These are phyloP conservation scores for Antechinus flavipes DNA, from an alignment of 2,113 vertebrate species.

Conservation along the genomic window DNA sequence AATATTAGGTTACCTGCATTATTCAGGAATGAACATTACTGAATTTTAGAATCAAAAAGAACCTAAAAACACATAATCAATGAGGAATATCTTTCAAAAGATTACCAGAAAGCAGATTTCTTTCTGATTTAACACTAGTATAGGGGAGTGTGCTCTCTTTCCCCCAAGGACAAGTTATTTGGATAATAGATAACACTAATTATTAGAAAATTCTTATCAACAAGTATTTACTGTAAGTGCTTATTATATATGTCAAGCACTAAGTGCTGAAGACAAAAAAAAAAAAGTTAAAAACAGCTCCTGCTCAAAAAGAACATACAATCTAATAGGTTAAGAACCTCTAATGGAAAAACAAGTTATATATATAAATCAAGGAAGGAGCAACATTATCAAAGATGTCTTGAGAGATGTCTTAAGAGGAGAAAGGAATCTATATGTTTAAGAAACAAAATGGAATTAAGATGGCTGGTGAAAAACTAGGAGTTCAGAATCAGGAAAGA, in stretches of 20 bases:
- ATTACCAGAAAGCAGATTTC: neutral
- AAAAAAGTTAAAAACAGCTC: neutral
- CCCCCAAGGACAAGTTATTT: neutral
- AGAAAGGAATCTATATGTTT: neutral
- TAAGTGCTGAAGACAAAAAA: neutral
- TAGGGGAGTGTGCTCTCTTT: neutral
- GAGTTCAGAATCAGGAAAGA: neutral
- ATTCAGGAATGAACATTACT: neutral
- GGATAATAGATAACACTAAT: constrained; percentile 19
- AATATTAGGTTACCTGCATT: neutral
- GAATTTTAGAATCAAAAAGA: constrained; percentile 9
- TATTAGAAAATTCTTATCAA: neutral
- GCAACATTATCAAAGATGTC: neutral
- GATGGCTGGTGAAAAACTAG: neutral
- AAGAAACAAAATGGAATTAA: neutral
- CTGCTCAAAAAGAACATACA: neutral
- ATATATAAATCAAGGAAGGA: neutral
- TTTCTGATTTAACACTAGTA: neutral
- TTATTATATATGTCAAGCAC: neutral
- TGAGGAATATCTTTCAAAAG: neutral
- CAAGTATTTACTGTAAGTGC: neutral
- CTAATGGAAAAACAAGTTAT: neutral
- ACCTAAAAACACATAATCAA: neutral
- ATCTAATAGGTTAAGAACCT: neutral
- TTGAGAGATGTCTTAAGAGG: neutral